phyloP scores from a whole-genome alignment of 2,113 vertebrate species.

The Boulengeromyrus knoepffleri region DNA sequence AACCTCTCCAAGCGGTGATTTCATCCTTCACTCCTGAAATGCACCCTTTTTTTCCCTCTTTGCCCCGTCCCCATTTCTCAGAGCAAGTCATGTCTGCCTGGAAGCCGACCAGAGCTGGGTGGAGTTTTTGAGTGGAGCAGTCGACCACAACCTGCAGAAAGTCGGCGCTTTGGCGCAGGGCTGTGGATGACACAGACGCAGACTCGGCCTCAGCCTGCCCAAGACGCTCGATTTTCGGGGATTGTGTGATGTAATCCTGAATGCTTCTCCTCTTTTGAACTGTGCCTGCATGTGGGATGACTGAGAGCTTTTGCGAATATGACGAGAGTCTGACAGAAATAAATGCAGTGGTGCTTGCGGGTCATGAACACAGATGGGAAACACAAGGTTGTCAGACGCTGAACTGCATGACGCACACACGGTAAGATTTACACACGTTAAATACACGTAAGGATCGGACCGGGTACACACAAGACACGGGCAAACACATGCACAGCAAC shows the following conservation, averaged over 20 bases:
- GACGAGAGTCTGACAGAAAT: not conserved
- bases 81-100: slow-evolving; percentile 77
- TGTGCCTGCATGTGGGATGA: not conserved
- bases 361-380: too few relatives aligned
- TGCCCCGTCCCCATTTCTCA: slow-evolving; percentile 37
- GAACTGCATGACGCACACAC: too few relatives aligned
- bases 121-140: slow-evolving; percentile 71
- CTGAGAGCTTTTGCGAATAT: not conserved
- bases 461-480: too few relatives aligned
- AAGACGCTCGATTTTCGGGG: too few relatives aligned
- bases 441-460: too few relatives aligned
- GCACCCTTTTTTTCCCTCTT: not conserved
- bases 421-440: too few relatives aligned
- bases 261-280: not conserved
- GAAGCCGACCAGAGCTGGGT: slow-evolving; percentile 80
- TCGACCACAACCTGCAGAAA: slow-evolving; percentile 84
- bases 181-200: slow-evolving; percentile 24
- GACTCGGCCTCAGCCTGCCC: too few relatives aligned
- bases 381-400: too few relatives aligned
- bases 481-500: too few relatives aligned
- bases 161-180: slow-evolving; percentile 65
- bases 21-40: not conserved
- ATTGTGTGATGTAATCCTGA: not conserved
- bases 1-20: not conserved
- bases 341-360: not conserved